Percentiles rank a stretch among this genome's conserved stretches.
Evolutionary conservation across 2,797 vertebrate species (phyloP).

Genomic region (Decapterus maruadsi): DNA sequence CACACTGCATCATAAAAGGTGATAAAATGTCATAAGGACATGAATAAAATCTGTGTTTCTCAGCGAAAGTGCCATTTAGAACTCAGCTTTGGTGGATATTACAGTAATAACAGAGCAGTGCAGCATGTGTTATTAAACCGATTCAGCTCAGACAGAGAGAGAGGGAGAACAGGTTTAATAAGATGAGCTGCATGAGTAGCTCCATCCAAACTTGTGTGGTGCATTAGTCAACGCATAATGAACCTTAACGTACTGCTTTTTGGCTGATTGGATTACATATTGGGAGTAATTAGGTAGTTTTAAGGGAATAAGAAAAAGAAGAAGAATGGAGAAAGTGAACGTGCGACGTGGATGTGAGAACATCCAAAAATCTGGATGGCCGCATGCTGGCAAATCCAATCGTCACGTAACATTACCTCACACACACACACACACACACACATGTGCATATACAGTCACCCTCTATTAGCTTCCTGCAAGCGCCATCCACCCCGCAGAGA

Average conservation of each 20-base stretch:
- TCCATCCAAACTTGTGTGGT: slow-evolving; percentile 70
- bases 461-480: slow-evolving; percentile 71
- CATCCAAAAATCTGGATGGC: slow-evolving; percentile 54
- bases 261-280: slow-evolving; percentile 68
- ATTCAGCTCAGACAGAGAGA: slow-evolving; percentile 56
- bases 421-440: slow-evolving; percentile 13
- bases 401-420: slow-evolving; percentile 60
- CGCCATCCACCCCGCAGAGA: slow-evolving; percentile 62
- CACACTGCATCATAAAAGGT: slow-evolving; percentile 16
- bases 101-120: slow-evolving; percentile 68
- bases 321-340: slow-evolving; percentile 35
- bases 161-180: slow-evolving; percentile 70
- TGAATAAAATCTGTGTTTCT: slow-evolving; percentile 42
- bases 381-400: slow-evolving; percentile 72
- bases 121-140: slow-evolving; percentile 72
- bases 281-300: slow-evolving; percentile 68
- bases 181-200: slow-evolving; percentile 73
- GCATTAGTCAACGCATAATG: slow-evolving; percentile 74
- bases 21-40: slow-evolving; percentile 26
- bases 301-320: slow-evolving; percentile 28
- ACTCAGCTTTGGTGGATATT: slow-evolving; percentile 43
- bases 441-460: slow-evolving; percentile 57
- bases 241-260: slow-evolving; percentile 63
- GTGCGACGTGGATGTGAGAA: slow-evolving; percentile 24
- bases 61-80: slow-evolving; percentile 47